phyloP scores from a whole-genome alignment of 30 jellyfish, hydroid and myxozoan genomes.

The Nemopilema nomurai region DNA sequence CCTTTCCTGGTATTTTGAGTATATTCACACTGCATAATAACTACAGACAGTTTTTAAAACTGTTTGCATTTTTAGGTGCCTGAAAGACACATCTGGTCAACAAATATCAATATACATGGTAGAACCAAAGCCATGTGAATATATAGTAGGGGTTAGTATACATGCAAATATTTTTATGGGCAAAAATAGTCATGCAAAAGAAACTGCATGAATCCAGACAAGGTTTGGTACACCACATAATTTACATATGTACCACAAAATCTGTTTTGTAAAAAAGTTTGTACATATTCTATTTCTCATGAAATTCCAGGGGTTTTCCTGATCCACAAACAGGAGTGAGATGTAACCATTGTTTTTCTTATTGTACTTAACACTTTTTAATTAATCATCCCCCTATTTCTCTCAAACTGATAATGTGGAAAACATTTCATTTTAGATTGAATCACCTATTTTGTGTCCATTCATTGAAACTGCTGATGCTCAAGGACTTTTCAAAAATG shows the following conservation, averaged over 20 bases:
- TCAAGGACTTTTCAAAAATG: conserved; percentile 48
- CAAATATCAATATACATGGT: conserved; percentile 72
- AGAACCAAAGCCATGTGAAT: conserved; percentile 83
- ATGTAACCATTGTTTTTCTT: not conserved
- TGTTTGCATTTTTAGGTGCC: conserved; percentile 50
- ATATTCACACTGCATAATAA: no score
- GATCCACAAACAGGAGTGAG: no score
- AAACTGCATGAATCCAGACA: no score
- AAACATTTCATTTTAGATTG: conserved; percentile 51
- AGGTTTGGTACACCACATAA: no score
- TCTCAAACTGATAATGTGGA: not conserved
- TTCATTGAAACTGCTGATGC: conserved; percentile 68
- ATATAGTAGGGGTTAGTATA: conserved; percentile 70
- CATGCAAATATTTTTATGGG: no score
- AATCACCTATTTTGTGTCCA: conserved; percentile 77
- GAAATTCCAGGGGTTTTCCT: no score
- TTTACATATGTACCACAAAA: no score
- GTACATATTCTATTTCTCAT: no score
- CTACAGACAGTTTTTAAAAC: no score
- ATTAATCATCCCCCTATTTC: not conserved
- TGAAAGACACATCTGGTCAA: conserved; percentile 74
- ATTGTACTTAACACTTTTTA: not conserved
- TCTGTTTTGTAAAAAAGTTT: no score
- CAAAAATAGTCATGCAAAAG: no score
- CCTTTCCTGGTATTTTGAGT: no score